Conservation (phyloP, 1,140 invertebrate species). For the Tetranychus cinnabarinus region DNA sequence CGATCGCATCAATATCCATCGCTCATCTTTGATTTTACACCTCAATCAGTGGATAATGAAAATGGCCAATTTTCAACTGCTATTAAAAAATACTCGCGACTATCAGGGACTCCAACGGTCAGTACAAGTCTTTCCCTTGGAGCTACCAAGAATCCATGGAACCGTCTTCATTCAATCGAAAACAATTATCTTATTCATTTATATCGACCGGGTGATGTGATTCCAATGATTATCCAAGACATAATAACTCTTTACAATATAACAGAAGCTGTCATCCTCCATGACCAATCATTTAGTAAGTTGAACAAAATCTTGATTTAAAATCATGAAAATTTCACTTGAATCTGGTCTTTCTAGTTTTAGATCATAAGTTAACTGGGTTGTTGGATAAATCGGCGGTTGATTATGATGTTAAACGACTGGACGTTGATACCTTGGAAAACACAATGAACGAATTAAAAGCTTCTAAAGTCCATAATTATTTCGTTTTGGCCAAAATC, state of each 20-base stretch:
- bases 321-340: too few species aligned
- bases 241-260: conserved; percentile 56
- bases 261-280: conserved; percentile 67
- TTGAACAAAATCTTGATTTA: neutral
- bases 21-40: too few species aligned
- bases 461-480: neutral
- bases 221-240: conserved; percentile 51
- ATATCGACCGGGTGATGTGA: conserved; percentile 53
- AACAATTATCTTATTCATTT: conserved; percentile 39
- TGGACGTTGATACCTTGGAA: too few species aligned
- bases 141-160: neutral
- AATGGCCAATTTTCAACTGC: conserved; percentile 36
- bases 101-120: conserved; percentile 51
- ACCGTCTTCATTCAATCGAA: neutral
- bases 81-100: conserved; percentile 50
- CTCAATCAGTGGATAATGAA: neutral
- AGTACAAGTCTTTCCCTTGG: conserved; percentile 33
- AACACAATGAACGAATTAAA: too few species aligned
- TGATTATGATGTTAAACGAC: too few species aligned
- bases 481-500: neutral
- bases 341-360: too few species aligned
- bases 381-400: too few species aligned
- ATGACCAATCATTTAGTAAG: conserved; percentile 57
- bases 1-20: too few species aligned
- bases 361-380: too few species aligned